These are phyloP conservation scores for Sinodicranocentrus sp. DNA, from an alignment of 2,888 invertebrate genomes.

Conservation along the genomic window DNA sequence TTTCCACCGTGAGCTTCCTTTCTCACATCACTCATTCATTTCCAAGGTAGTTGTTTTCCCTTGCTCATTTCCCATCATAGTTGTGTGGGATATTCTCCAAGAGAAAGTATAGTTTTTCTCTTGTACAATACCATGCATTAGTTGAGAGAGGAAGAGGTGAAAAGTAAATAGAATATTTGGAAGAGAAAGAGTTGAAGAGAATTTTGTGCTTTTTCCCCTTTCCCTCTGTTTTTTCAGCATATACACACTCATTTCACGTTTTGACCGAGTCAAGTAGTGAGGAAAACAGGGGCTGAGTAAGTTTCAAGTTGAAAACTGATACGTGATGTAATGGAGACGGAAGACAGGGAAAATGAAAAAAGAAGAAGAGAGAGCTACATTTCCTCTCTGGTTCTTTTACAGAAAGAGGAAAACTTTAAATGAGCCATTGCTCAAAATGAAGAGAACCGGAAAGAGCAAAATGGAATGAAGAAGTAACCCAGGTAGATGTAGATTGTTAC, in stretches of 20 bases:
- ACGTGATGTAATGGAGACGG: background rate
- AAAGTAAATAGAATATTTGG: too few species aligned
- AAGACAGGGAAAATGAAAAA: background rate
- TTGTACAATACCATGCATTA: too few species aligned
- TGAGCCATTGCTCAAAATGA: background rate
- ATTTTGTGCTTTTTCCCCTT: too few species aligned
- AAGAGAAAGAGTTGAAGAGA: too few species aligned
- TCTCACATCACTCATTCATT: background rate
- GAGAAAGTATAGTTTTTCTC: too few species aligned
- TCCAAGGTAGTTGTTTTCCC: slow-evolving; percentile 2
- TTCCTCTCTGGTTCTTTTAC: background rate
- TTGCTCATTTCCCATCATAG: background rate
- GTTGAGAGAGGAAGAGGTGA: background rate
- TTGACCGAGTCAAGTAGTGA: background rate
- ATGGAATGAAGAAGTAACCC: background rate
- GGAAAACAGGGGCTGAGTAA: background rate
- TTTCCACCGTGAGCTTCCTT: background rate
- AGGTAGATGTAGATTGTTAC: background rate
- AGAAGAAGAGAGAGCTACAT: background rate
- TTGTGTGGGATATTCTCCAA: too few species aligned
- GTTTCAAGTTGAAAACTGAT: slow-evolving; percentile 27
- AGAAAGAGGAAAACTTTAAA: slow-evolving; percentile 12
- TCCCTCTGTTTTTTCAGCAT: background rate
- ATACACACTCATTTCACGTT: background rate
- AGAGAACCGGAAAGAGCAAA: background rate